Base-by-base conservation (phyloP, 2,888 invertebrate genomes). In the Idaea dimidiata region DNA sequence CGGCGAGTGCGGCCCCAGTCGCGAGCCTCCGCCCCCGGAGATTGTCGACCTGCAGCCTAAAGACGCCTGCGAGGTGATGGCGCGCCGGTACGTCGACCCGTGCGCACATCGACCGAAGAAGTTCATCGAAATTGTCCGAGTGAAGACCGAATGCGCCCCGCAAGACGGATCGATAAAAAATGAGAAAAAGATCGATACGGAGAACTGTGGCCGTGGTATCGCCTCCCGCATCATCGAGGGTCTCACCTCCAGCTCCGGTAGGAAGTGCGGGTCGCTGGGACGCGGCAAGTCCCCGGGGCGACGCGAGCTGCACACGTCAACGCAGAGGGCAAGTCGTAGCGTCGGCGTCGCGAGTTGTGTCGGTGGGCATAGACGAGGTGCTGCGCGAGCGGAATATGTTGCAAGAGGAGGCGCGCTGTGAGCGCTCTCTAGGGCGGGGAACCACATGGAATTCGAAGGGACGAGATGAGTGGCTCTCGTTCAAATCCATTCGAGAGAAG, bases 1-100 rank as follows among this genome's bases (percentile, higher is more conserved):
- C 1, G 14, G 14, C n/a, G 14, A 61, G 59, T 64, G 59, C 64
- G 31, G 68, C 65, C 32, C 32, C 7, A 8, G 32, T 10, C 32
- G 32, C 32, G 16, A 53, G 53, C 76, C 79, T 7, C 79, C 79
- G 17, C 73, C 75, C 17, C 73, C 79, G 16, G 70, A 66, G 53
- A 70, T 73, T 59, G 70, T 82, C 33, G 66, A 72, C 24, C 68
- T 80, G 10, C 66, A 69, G 17, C 68, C 78, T 14, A 79, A 78
- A 66, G 70, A 64, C 61, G 64, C 63, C 62, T 60, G 33, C 66
- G 65, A 65, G 57, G 43, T 62, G 0, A 32, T 0, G 7, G 62
- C 72, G 69, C 57, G 60, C 18, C 60, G 58, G 60, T 54, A 62
- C 72, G 61, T 73, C 76, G 64, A 60, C 66, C 64, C 70, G 72